phyloP scores from a whole-genome alignment of 2,113 vertebrate species.

The Leptobrachium leishanense region DNA sequence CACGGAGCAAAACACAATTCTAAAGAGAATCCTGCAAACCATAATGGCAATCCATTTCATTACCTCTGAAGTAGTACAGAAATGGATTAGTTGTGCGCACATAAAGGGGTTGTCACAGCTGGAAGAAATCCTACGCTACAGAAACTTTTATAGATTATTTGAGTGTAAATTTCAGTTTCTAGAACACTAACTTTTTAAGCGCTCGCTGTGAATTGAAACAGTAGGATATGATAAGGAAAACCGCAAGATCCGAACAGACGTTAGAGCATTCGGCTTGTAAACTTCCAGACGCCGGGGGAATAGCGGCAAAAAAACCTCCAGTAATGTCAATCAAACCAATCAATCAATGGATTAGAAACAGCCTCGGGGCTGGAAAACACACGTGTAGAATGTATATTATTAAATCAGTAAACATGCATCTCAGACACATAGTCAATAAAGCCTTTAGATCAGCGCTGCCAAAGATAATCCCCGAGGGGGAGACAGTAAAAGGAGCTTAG shows the following conservation, averaged over 20 bases:
- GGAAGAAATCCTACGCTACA: conserved; percentile 43
- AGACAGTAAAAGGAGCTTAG: neutral
- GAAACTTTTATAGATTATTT: conserved; percentile 45
- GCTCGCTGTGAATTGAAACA: conserved; percentile 42
- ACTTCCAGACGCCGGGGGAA: conserved; percentile 6
- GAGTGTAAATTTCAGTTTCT: conserved; percentile 40
- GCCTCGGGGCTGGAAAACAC: conserved; percentile 14
- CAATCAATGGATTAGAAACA: conserved; percentile 19
- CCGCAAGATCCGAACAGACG: conserved; percentile 28
- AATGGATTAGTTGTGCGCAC: conserved; percentile 16
- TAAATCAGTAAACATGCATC: conserved; percentile 12
- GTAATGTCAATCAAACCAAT: conserved; percentile 24
- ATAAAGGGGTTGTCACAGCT: conserved; percentile 37
- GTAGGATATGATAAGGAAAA: conserved; percentile 31
- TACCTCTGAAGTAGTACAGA: conserved; percentile 1
- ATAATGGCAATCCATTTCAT: neutral
- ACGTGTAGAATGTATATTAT: conserved; percentile 9
- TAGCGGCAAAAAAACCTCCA: conserved; percentile 1
- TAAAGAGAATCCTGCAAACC: neutral
- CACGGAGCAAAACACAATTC: neutral
- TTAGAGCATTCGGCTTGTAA: conserved; percentile 23
- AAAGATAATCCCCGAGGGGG: neutral
- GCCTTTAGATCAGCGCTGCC: neutral
- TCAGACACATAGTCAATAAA: conserved; percentile 38
- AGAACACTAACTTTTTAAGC: conserved; percentile 46